Evolutionary conservation across 2,888 invertebrate species (phyloP), one percentile per base, ranked within the genome.

Genomic region (Alviniconcha strummeri): DNA sequence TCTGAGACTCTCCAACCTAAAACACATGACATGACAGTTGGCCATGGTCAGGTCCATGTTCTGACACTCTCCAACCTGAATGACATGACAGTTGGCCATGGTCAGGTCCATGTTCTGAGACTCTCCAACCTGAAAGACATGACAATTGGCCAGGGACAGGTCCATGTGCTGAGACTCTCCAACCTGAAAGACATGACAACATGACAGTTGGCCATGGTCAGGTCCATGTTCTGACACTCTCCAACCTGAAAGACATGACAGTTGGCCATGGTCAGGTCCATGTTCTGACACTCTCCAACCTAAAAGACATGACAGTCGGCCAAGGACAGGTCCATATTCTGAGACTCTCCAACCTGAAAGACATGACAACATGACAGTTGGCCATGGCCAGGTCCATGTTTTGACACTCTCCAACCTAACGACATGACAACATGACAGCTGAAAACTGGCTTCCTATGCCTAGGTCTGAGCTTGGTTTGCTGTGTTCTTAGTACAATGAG

Each of bases 101-200:
- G 91, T 89, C 83, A 91, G 85, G 81, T 90, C 89, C 36, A 92
- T 82, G 81, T 89, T 88, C 74, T 90, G 78, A 0, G 83, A 81
- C 78, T 86, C 84, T 56, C 84, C 86, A 7, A 86, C 75, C 56
- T 64, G 56, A 6, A n/a, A 17, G n/a, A 71, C 36, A 36, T 36
- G 36, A 36, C 36, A 36, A 85, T 89, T 89, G n/a, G 88, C 89
- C 9, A 91, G 85, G 6, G 91, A 89, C 83, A 91, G 85, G 81
- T 90, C 89, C 36, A 92, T 82, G 81, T 89, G 88, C 74, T 90
- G 78, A 0, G 83, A 81, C 78, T 86, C 84, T 56, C 84, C 86
- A 7, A 86, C 75, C 56, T 64, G 72, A 6, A n/a, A 17, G n/a
- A 71, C 36, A 36, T 36, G n/a, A n/a, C n/a, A n/a, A n/a, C n/a